Percentiles rank a stretch among this genome's conserved stretches.
Evolutionary conservation across 2,113 vertebrate species (phyloP).

Genomic region (Pogona vitticeps): DNA sequence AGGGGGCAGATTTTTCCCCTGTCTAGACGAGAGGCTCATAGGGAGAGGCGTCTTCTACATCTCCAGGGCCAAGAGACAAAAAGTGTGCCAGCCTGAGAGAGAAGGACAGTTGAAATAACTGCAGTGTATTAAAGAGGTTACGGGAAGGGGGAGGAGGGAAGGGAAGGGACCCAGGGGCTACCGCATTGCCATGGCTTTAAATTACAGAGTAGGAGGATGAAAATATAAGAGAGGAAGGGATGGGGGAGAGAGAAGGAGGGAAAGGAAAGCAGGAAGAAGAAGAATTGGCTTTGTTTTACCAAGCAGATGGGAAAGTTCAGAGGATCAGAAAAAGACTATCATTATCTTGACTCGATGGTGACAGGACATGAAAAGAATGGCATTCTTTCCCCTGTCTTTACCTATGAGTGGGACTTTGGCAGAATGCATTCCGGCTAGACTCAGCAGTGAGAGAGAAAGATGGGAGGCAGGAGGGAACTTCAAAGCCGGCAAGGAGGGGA

Average conservation of each 20-base stretch:
- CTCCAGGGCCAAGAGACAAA: background rate
- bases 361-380: slow-evolving; percentile 81
- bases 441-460: background rate
- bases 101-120: slow-evolving; percentile 6
- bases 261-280: background rate
- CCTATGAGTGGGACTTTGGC: slow-evolving; percentile 73
- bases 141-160: background rate
- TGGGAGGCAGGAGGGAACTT: background rate
- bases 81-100: background rate
- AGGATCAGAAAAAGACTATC: slow-evolving; percentile 67
- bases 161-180: background rate
- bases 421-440: slow-evolving; percentile 56
- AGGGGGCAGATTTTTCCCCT: background rate
- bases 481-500: slow-evolving; percentile 1
- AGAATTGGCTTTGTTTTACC: slow-evolving; percentile 68
- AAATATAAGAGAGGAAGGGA: background rate
- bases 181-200: slow-evolving; percentile 24
- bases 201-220: slow-evolving; percentile 5
- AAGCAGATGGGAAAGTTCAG: slow-evolving; percentile 76
- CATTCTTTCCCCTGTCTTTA: slow-evolving; percentile 76
- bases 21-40: background rate
- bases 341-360: slow-evolving; percentile 72
- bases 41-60: background rate
- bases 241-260: rapidly evolving
- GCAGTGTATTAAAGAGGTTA: background rate